These are phyloP conservation scores for Catamblyrhynchus diadema DNA, from an alignment of 2,797 vertebrate genomes.

Conservation along the genomic window DNA sequence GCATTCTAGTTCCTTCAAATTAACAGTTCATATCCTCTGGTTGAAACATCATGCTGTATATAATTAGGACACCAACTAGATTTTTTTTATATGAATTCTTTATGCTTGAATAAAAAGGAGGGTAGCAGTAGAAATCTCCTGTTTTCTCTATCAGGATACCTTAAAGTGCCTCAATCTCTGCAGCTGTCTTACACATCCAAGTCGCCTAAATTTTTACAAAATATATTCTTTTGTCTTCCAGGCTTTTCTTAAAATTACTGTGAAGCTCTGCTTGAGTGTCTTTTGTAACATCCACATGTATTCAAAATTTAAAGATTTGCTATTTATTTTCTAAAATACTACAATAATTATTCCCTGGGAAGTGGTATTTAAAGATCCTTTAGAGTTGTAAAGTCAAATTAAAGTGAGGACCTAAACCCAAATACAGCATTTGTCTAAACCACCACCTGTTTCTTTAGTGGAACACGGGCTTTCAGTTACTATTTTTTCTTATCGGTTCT, in stretches of 20 bases:
- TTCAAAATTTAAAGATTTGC: background rate
- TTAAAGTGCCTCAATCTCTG: background rate
- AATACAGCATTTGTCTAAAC: background rate
- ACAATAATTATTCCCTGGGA: background rate
- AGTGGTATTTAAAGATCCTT: background rate
- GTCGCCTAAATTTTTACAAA: background rate
- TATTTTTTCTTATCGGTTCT: background rate
- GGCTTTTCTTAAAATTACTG: background rate
- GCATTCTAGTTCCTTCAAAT: background rate
- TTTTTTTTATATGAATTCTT: background rate
- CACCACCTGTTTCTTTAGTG: background rate
- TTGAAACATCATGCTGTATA: background rate
- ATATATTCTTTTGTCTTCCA: background rate
- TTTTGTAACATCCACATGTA: background rate
- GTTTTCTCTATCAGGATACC: background rate
- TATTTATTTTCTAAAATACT: background rate
- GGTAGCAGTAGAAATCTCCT: background rate
- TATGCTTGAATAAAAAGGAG: background rate
- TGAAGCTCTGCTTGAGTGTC: background rate
- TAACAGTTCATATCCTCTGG: background rate
- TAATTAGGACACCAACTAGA: background rate
- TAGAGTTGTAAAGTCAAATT: background rate
- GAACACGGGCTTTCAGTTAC: background rate
- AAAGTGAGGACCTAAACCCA: background rate
- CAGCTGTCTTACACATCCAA: background rate